Evolutionary conservation across 2,113 vertebrate genomes (phyloP).

Genomic region (Clarias magur): DNA sequence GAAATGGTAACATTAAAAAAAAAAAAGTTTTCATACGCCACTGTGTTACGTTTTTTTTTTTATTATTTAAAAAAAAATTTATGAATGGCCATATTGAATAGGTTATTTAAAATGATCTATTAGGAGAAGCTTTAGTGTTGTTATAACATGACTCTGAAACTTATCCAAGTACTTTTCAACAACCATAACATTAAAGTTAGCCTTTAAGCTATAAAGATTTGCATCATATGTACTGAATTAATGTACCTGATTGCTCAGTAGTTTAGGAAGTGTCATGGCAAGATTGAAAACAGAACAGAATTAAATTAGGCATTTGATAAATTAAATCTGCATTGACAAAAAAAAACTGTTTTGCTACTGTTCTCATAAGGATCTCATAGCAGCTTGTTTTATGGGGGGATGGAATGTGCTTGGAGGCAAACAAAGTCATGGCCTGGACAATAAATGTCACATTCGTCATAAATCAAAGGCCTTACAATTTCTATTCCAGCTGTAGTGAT

Average conservation of each 20-base stretch:
- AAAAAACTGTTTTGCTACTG: conserved; percentile 13
- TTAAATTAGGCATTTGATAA: conserved; percentile 3
- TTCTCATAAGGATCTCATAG: conserved; percentile 27
- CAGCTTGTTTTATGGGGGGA: conserved; percentile 54
- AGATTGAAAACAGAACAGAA: conserved; percentile 27
- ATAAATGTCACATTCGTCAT: conserved; percentile 34
- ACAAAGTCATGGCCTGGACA: conserved; percentile 11
- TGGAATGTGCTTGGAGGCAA: conserved; percentile 64
- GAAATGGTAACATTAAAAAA: background rate
- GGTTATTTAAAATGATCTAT: background rate
- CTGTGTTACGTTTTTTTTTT: background rate
- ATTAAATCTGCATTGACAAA: background rate
- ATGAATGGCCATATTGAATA: background rate
- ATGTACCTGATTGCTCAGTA: conserved; percentile 16
- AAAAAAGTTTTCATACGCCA: background rate
- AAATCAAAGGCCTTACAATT: background rate
- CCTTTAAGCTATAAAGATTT: conserved; percentile 31
- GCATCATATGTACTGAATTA: conserved; percentile 19
- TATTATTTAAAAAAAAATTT: background rate
- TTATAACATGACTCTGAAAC: conserved; percentile 69
- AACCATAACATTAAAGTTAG: conserved; percentile 1
- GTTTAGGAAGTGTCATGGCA: conserved; percentile 41
- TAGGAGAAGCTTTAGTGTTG: conserved; percentile 38
- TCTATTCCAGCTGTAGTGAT: conserved; percentile 7
- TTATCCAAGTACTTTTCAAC: conserved; percentile 65